Conservation (phyloP, 35 echinoderm and acorn worm genomes). For the Strongylocentrotus purpuratus region DNA sequence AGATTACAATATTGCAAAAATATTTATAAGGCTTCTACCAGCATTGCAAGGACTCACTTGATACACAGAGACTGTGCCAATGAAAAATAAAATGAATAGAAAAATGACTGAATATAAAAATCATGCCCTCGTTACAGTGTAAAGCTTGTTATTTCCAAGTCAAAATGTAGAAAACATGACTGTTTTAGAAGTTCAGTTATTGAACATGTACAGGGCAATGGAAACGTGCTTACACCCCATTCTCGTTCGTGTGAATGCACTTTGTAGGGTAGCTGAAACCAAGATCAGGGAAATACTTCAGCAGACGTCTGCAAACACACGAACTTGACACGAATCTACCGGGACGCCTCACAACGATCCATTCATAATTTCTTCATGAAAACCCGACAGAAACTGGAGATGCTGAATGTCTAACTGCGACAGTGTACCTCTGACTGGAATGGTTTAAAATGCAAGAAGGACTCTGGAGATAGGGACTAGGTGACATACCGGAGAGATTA, state of each 20-base stretch:
- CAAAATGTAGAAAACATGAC: too few species aligned
- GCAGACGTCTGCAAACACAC: neutral
- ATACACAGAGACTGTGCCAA: too few species aligned
- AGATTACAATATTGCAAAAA: too few species aligned
- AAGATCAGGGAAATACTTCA: neutral
- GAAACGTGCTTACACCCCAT: neutral
- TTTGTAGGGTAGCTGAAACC: neutral
- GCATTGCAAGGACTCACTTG: too few species aligned
- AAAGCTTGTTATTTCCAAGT: too few species aligned
- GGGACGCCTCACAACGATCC: neutral
- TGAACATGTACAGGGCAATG: neutral
- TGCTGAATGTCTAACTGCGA: neutral
- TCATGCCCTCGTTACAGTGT: too few species aligned
- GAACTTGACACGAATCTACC: neutral
- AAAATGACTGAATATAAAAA: too few species aligned
- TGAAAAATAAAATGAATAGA: too few species aligned
- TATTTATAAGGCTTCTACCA: too few species aligned
- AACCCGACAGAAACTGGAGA: neutral
- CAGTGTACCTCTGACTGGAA: neutral
- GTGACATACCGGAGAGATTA: too few species aligned
- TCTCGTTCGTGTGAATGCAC: neutral
- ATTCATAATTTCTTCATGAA: neutral
- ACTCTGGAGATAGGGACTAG: too few species aligned
- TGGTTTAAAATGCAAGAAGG: too few species aligned
- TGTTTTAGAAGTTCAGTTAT: neutral